phyloP scores from a whole-genome alignment of 2,888 invertebrate species.

The Eristalis intricaria region DNA sequence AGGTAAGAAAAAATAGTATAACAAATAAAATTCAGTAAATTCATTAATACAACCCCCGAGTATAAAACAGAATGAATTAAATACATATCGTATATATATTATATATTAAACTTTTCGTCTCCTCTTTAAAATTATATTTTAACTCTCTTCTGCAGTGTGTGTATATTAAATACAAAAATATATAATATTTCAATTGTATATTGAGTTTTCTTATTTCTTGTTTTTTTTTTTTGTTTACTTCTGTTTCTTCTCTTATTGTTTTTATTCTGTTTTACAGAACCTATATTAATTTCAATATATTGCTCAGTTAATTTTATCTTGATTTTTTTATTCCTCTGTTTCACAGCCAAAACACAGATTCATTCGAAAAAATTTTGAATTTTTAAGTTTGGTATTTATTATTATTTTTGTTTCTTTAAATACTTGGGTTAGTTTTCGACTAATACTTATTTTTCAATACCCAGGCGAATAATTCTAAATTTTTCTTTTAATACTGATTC shows the following conservation, averaged over 20 bases:
- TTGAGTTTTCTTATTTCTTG: conserved; percentile 42
- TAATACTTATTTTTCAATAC: not conserved
- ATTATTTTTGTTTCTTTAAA: conserved; percentile 54
- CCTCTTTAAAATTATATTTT: conserved; percentile 34
- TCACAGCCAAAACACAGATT: conserved; percentile 82
- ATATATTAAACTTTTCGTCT: conserved; percentile 1
- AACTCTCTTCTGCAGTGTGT: conserved; percentile 45
- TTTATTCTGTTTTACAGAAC: conserved; percentile 70
- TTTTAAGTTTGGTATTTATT: conserved; percentile 34
- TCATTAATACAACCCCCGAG: conserved; percentile 66
- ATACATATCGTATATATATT: conserved; percentile 15
- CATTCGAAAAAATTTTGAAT: conserved; percentile 63
- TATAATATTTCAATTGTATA: conserved; percentile 69
- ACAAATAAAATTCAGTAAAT: conserved; percentile 38
- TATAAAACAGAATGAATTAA: conserved; percentile 60
- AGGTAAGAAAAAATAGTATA: conserved; percentile 13
- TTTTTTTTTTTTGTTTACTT: conserved; percentile 30
- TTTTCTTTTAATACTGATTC: not conserved
- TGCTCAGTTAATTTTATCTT: conserved; percentile 48
- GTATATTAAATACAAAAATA: conserved; percentile 71
- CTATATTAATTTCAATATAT: conserved; percentile 50
- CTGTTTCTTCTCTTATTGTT: conserved; percentile 7
- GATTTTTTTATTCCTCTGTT: conserved; percentile 76
- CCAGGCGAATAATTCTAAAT: not conserved
- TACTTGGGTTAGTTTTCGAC: not conserved